Evolutionary conservation across 2,797 vertebrate species (phyloP).

Genomic region (Xerus rutilus): DNA sequence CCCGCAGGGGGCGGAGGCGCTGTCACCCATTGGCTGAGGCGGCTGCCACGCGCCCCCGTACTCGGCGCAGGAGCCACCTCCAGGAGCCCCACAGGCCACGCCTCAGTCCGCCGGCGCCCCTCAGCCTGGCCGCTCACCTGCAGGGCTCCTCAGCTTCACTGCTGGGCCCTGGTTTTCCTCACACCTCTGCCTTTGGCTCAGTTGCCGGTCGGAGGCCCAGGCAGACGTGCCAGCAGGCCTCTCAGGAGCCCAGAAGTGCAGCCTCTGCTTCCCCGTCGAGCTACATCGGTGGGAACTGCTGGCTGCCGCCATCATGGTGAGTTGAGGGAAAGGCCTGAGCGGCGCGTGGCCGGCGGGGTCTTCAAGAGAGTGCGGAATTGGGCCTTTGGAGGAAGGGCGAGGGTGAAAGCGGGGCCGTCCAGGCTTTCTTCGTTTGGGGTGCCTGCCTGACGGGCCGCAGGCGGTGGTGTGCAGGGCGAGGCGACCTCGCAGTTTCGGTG

Average conservation of each 20-base stretch:
- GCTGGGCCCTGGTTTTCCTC: too few species aligned
- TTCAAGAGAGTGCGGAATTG: accelerated
- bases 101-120: not conserved
- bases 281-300: not conserved
- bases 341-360: accelerated
- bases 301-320: conserved; percentile 81
- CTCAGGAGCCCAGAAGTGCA: not conserved
- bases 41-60: not conserved
- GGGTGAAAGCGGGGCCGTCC: accelerated
- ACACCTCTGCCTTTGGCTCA: not conserved
- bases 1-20: not conserved
- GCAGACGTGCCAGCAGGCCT: not conserved
- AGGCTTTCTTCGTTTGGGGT: not conserved
- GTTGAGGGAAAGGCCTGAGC: not conserved
- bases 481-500: not conserved
- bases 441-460: not conserved
- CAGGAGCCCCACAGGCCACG: not conserved
- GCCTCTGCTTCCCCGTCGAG: not conserved
- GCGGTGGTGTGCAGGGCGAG: not conserved
- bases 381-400: accelerated
- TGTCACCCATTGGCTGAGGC: conserved; percentile 73
- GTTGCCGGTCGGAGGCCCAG: not conserved
- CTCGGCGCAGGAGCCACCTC: not conserved
- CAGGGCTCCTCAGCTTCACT: accelerated
- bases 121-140: accelerated